Percentiles rank a stretch among this genome's conserved stretches.
phyloP scores from a whole-genome alignment of 2,113 vertebrate species.

The Lophotis ruficrista region DNA sequence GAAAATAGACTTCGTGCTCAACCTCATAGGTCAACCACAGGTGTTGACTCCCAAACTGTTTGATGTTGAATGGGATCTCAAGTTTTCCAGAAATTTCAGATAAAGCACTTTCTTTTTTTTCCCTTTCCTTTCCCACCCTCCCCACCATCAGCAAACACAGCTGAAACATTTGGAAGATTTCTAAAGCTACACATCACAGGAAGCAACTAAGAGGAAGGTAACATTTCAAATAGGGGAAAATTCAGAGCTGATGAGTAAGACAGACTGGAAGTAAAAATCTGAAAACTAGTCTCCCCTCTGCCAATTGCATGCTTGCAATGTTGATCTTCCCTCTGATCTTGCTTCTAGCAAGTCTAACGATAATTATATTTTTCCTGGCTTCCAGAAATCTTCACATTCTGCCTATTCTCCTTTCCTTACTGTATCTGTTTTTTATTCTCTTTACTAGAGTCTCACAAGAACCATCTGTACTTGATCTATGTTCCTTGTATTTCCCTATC shows the following conservation, averaged over 20 bases:
- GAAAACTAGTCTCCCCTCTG: neutral
- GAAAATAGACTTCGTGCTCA: neutral
- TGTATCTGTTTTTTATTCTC: neutral
- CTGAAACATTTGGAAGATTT: neutral
- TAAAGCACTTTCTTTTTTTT: accelerated
- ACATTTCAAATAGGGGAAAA: neutral
- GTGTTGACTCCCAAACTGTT: neutral
- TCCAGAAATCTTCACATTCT: neutral
- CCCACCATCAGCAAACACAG: neutral
- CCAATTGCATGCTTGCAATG: neutral
- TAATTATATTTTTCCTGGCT: neutral
- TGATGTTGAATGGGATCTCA: neutral
- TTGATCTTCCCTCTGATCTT: neutral
- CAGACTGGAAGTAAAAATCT: neutral
- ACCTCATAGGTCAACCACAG: neutral
- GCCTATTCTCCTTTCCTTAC: neutral
- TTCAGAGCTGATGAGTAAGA: neutral
- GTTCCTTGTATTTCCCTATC: neutral
- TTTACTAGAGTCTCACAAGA: neutral
- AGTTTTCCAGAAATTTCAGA: neutral
- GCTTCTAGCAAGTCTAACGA: neutral
- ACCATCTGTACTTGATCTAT: neutral
- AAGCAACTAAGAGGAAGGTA: neutral
- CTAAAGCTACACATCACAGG: neutral
- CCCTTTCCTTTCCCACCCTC: too few species aligned